Conservation (phyloP, 1,140 invertebrate genomes). For the Drosophila pseudoananassae region DNA sequence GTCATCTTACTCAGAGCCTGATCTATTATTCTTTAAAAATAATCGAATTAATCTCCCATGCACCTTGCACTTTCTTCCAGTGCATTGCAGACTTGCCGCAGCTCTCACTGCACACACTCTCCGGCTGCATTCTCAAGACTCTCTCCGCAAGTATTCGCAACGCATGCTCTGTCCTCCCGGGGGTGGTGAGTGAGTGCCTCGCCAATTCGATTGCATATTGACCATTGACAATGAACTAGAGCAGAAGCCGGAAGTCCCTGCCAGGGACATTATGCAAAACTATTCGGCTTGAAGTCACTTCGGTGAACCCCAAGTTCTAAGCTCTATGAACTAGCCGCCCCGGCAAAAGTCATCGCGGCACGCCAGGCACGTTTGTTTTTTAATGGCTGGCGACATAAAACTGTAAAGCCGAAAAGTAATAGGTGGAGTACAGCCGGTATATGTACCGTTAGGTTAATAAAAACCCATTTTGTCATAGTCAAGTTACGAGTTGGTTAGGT, state of each 20-base stretch:
- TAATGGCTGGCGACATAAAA: constrained; percentile 52
- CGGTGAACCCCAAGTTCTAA: constrained; percentile 2
- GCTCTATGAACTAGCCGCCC: constrained; percentile 21
- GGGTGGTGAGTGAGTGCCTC: constrained; percentile 2
- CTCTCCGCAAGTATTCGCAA: constrained; percentile 8
- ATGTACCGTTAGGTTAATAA: constrained; percentile 69
- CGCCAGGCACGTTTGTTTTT: constrained; percentile 63
- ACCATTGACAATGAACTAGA: constrained; percentile 78
- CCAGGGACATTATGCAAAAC: constrained; percentile 64
- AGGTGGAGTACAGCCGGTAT: constrained; percentile 42
- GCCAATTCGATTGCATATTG: constrained; percentile 44
- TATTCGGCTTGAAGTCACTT: constrained; percentile 8
- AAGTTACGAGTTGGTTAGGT: constrained; percentile 38
- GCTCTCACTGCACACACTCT: constrained; percentile 25
- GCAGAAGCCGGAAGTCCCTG: constrained; percentile 62
- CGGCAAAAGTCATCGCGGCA: constrained; percentile 30
- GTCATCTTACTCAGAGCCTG: no score
- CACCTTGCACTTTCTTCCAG: constrained; percentile 1
- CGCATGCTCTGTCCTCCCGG: constrained; percentile 39
- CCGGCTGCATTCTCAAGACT: constrained; percentile 15
- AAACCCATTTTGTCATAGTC: constrained; percentile 70
- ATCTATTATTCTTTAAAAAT: background rate
- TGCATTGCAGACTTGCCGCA: constrained; percentile 33
- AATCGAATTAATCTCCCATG: background rate
- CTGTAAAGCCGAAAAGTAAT: constrained; percentile 52